Conservation (phyloP, 1,140 invertebrate genomes). For the Microplitis demolitor region DNA sequence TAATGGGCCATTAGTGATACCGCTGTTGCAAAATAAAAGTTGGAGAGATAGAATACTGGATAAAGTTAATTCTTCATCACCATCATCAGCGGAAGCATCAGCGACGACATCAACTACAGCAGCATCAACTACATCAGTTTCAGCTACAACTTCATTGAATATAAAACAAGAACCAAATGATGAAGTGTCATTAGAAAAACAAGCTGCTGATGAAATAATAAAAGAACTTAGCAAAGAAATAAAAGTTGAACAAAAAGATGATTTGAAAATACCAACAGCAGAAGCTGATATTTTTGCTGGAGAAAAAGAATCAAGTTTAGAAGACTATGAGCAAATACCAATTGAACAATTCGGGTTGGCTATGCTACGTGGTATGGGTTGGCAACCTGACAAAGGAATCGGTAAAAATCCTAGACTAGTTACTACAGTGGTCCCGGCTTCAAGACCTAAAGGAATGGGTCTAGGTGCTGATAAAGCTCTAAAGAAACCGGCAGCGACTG, state of each 20-base stretch:
- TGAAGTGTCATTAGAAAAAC: slow-evolving; percentile 61
- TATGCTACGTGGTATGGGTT: slow-evolving; percentile 94
- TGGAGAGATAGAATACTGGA: slow-evolving; percentile 55
- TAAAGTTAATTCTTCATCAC: slow-evolving; percentile 40
- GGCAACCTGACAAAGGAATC: slow-evolving; percentile 77
- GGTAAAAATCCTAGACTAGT: slow-evolving; percentile 66
- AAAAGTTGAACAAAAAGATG: slow-evolving; percentile 39
- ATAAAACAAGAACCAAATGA: slow-evolving; percentile 14
- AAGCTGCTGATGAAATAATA: slow-evolving; percentile 66
- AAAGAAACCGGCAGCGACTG: slow-evolving; percentile 58
- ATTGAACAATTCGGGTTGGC: slow-evolving; percentile 88
- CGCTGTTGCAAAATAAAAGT: slow-evolving; percentile 60
- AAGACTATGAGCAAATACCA: slow-evolving; percentile 91
- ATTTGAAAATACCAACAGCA: not conserved
- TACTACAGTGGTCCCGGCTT: slow-evolving; percentile 62
- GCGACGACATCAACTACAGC: slow-evolving; percentile 12
- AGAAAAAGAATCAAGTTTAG: slow-evolving; percentile 70
- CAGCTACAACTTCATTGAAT: slow-evolving; percentile 7
- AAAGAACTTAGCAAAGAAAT: slow-evolving; percentile 55
- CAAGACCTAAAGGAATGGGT: slow-evolving; percentile 89
- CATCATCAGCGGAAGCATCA: too few species aligned
- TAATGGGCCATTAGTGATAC: slow-evolving; percentile 67
- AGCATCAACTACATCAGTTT: slow-evolving; percentile 28
- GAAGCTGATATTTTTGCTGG: slow-evolving; percentile 10
- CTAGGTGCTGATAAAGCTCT: slow-evolving; percentile 82